Evolutionary conservation across 1,140 invertebrate genomes (phyloP), one percentile per base, ranked within the genome.

Genomic region (Dufourea novaeangliae): DNA sequence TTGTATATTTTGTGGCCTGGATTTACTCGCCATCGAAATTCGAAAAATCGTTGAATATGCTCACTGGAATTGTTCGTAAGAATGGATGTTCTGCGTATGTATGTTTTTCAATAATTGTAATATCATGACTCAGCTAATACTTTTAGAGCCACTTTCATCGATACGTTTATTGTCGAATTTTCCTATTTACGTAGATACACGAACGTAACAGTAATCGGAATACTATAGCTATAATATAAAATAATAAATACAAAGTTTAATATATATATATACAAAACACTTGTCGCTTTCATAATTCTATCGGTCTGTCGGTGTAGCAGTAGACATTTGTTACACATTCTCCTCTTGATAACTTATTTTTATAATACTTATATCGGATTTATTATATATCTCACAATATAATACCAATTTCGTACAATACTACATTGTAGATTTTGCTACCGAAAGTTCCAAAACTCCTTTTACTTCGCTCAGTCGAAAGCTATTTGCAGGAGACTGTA

Each of bases 191-290:
- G 52, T 66, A 79, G 54, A 61, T 79, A 76, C n/a, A 78, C 44
- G 59, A 72, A 78, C 44, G 56, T 75, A 83, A 83, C 39, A 63
- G 54, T 72, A 61, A 70, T 67, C 5, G 59, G 59, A 79, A 59
- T 52, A 22, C 57, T 82, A 85, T 59, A 66, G 41, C 25, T 71
- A 79, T 20, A 39, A 75, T 79, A 56, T 75, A 50, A 72, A 86
- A 57, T 86, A 87, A 88, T 88, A 88, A 88, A 88, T 88, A 88
- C 56, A 84, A 77, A 83, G 44, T 69, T 46, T 82, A 70, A 73
- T 88, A 88, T 88, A 44, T 88, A 73, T 88, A 88, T 88, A 44
- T 88, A 88, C 85, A 88, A 84, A 80, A 62, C 5, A 34, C 46
- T 70, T 22, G 44, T 10, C 56, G 39, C 10, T n/a, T n/a, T 54